Conservation (phyloP, 2,113 vertebrate genomes). For the Myotis lucifugus region DNA sequence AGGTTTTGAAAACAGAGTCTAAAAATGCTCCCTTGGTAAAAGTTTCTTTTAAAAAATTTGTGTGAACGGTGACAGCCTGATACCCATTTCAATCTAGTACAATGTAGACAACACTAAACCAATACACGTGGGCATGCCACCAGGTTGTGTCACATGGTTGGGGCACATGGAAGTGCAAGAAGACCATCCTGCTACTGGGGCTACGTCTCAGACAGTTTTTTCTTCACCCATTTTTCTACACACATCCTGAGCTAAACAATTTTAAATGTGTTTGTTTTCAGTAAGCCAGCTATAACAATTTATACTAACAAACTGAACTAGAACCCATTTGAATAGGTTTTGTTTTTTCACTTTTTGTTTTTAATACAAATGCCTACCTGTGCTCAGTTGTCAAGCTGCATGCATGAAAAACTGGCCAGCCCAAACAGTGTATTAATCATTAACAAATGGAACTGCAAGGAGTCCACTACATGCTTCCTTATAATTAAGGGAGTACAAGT, state of each 20-base stretch:
- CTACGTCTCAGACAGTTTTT: conserved; percentile 83
- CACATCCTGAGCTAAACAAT: conserved; percentile 89
- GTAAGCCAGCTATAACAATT: conserved; percentile 91
- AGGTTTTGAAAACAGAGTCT: conserved; percentile 92
- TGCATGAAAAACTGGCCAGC: conserved; percentile 92
- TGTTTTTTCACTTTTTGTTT: conserved; percentile 80
- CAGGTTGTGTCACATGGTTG: conserved; percentile 76
- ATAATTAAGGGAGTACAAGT: conserved; percentile 92
- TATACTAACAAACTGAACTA: conserved; percentile 88
- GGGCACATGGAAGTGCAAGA: conserved; percentile 88
- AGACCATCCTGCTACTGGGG: conserved; percentile 87
- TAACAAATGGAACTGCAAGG: conserved; percentile 93
- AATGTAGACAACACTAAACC: conserved; percentile 90
- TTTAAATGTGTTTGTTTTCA: conserved; percentile 79
- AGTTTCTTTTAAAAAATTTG: conserved; percentile 83
- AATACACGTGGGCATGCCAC: conserved; percentile 84
- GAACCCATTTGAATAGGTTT: conserved; percentile 90
- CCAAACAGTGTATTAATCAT: conserved; percentile 92
- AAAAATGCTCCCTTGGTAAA: conserved; percentile 87
- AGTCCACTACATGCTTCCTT: conserved; percentile 93
- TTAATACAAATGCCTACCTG: conserved; percentile 92
- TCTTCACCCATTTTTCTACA: conserved; percentile 89
- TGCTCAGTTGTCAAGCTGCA: conserved; percentile 88
- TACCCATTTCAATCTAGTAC: conserved; percentile 87
- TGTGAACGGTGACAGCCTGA: conserved; percentile 87